Base-by-base conservation (phyloP, 2,888 invertebrate genomes). In the Dasypogon diadema region DNA sequence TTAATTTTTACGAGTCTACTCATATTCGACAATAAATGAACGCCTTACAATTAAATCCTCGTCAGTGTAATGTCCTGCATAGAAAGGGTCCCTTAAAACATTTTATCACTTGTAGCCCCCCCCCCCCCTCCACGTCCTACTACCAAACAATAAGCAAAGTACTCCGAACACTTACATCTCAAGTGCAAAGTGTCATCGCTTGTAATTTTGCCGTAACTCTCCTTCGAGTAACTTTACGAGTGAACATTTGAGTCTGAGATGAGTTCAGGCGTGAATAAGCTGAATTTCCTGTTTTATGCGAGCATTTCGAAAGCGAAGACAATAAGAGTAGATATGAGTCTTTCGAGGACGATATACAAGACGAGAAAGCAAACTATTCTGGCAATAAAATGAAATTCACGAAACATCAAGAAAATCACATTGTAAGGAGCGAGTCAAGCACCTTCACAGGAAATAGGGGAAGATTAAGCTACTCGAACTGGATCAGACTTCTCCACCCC, bases 101-200 rank as follows among this genome's bases (percentile, higher is more conserved):
- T 26, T 65, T 51, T 51, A 21, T 21, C 18, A 18, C n/a, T n/a
- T n/a, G n/a, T n/a, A n/a, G n/a, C n/a, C n/a, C n/a, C n/a, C n/a
- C n/a, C 2, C 16, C n/a, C n/a, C n/a, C n/a, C n/a, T n/a, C n/a
- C n/a, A n/a, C n/a, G n/a, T n/a, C n/a, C n/a, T n/a, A n/a, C n/a
- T 12, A 16, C 18, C 18, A 14, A n/a, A 65, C 65, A 65, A 65
- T 65, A 46, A 65, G 65, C 46, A 65, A 46, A 65, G 65, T 16
- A 65, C 65, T 46, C 22, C 14, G 16, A 60, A 34, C 16, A 37
- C 60, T 60, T 60, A 60, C 60, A 65, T 18, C 65, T 65, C 48
- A 65, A 65, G 65, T 65, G 65, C 48, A 65, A 65, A 65, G 65
- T 65, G 65, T 65, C 65, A 65, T 65, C 48, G 46, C 65, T 65